These are phyloP conservation scores for Paracentrotus lividus DNA, from an alignment of 53 echinoderm and acorn worm genomes.

Conservation along the genomic window DNA sequence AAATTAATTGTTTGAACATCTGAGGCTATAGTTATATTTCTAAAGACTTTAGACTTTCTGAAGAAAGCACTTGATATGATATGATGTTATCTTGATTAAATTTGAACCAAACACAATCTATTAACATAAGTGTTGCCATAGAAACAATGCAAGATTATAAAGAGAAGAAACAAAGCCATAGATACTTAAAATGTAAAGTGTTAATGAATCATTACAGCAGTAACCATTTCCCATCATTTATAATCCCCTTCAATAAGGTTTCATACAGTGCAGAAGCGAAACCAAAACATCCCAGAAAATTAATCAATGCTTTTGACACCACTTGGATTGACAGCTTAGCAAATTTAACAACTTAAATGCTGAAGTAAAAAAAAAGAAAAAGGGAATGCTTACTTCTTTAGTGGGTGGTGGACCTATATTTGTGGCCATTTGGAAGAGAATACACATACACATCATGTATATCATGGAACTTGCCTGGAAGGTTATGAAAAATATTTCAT, in stretches of 20 bases:
- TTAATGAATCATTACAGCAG: not conserved
- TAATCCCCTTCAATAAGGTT: no score
- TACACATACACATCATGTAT: slow-evolving; percentile 86
- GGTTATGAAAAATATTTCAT: slow-evolving; percentile 83
- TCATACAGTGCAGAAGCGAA: not conserved
- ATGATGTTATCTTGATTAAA: not conserved
- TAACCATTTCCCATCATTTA: not conserved
- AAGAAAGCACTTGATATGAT: no score
- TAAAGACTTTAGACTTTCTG: no score
- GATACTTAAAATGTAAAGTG: not conserved
- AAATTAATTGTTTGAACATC: not conserved
- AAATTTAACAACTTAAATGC: not conserved
- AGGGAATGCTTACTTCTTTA: slow-evolving; percentile 44
- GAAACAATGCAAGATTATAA: not conserved
- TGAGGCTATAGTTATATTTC: no score
- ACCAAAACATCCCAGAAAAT: not conserved
- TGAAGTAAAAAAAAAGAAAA: not conserved
- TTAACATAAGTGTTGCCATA: not conserved
- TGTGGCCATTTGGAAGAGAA: slow-evolving; percentile 60
- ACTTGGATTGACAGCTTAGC: no score
- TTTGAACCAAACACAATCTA: not conserved
- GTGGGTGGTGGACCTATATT: slow-evolving; percentile 38
- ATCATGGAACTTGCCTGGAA: slow-evolving; percentile 83
- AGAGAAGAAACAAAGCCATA: not conserved
- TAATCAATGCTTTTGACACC: no score